phyloP scores from a whole-genome alignment of 2,888 invertebrate genomes.

The Choristoneura rosaceana region DNA sequence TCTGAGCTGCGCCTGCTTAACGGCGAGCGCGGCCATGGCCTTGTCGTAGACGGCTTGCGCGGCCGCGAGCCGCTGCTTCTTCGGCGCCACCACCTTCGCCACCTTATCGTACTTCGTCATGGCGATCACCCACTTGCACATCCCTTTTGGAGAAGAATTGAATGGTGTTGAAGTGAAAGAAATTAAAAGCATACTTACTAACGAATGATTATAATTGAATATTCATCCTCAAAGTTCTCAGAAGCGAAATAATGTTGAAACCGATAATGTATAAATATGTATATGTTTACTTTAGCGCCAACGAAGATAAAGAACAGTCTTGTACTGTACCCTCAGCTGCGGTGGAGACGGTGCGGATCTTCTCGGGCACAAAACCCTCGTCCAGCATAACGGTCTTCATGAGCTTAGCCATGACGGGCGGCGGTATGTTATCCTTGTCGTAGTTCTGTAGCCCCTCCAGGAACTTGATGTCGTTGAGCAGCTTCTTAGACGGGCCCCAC shows the following conservation, averaged over 20 bases:
- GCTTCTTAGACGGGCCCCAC: slow-evolving; percentile 96
- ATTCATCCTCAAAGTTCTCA: too few relatives aligned
- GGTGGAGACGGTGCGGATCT: slow-evolving; percentile 93
- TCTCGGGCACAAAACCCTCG: slow-evolving; percentile 96
- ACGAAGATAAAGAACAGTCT: neutral
- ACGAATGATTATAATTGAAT: too few relatives aligned
- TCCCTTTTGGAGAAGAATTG: slow-evolving; percentile 69
- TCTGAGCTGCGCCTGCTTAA: slow-evolving; percentile 90
- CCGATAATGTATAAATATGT: neutral
- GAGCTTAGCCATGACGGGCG: slow-evolving; percentile 92
- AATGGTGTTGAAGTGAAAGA: neutral
- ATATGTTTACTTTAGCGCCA: too few relatives aligned
- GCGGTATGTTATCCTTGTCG: slow-evolving; percentile 97
- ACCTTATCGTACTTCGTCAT: slow-evolving; percentile 98
- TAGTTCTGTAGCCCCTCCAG: slow-evolving; percentile 94
- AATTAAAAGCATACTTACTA: neutral
- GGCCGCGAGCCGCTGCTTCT: slow-evolving; percentile 94
- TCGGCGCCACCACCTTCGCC: slow-evolving; percentile 96
- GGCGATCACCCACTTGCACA: slow-evolving; percentile 98
- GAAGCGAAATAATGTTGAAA: too few relatives aligned
- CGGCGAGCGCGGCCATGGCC: slow-evolving; percentile 90
- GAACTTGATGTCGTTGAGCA: slow-evolving; percentile 96
- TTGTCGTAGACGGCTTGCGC: slow-evolving; percentile 93
- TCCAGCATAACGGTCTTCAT: slow-evolving; percentile 92
- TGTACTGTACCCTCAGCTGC: slow-evolving; percentile 91